Evolutionary conservation across 2,113 vertebrate genomes (phyloP), one percentile per base, ranked within the genome.

Genomic region (Chamaetylas fuelleborni): DNA sequence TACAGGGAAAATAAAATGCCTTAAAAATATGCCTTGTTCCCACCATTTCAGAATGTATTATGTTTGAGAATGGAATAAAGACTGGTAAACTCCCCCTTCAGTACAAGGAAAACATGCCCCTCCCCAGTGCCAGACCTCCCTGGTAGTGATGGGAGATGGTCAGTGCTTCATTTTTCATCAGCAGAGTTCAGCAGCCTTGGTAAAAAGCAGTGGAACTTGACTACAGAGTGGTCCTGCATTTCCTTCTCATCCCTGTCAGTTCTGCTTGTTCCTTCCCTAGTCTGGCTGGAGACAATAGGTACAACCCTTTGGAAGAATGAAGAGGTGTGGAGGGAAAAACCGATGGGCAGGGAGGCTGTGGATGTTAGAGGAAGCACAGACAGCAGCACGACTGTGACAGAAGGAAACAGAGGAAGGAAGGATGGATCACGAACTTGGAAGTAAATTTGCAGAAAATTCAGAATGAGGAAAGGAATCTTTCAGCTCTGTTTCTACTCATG

Each of bases 361-460:
- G 50, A 34, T 0, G 2, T 14, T 66, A 70, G 23, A 77, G 34
- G 64, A 73, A 81, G 14, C 0, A 2, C 13, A 58, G 23, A 24
- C 8, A 86, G 33, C 11, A 66, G 33, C 1, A 2, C 0, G 0
- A 54, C 25, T 45, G 25, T 60, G 48, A 64, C 0, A 0, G 50
- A 87, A 90, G 29, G 86, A 88, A 86, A 42, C 0, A 10, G n/a
- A 72, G 67, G 60, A 50, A 80, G 42, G 26, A 81, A 84, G 40
- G 17, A 58, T 54, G 34, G 40, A 83, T 38, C 22, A 62, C 28
- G 24, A 90, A 58, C 34, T 19, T 31, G 15, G 15, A 88, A 92
- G 81, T 31, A 71, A 43, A 62, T 19, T 6, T 16, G 26, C 34
- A 88, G 51, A 78, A 88, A 93, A 71, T n/a, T 66, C 51, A 81